Conservation (phyloP, 2,888 invertebrate genomes). For the Petrolisthes manimaculis region DNA sequence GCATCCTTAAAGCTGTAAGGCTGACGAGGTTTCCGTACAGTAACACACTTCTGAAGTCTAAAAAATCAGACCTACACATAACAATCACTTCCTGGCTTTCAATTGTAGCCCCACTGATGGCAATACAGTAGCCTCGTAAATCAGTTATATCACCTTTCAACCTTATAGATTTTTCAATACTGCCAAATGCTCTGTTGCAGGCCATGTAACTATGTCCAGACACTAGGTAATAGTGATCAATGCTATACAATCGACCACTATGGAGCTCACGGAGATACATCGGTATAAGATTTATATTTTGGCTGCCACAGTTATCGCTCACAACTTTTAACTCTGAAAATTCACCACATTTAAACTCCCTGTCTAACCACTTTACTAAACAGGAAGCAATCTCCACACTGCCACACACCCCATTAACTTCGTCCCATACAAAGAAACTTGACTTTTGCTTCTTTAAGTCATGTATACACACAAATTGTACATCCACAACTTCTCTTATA, state of each 20-base stretch:
- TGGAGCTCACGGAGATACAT: conserved; percentile 1
- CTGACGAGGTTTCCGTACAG: background rate
- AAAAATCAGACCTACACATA: conserved; percentile 3
- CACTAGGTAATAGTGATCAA: conserved; percentile 13
- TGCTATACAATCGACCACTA: background rate
- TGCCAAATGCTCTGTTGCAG: conserved; percentile 8
- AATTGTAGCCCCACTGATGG: background rate
- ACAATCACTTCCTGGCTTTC: background rate
- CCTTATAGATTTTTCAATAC: conserved; percentile 16
- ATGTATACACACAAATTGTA: background rate
- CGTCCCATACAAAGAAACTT: conserved; percentile 7
- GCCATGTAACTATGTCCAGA: conserved; percentile 8
- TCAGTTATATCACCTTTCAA: background rate
- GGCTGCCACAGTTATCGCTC: conserved; percentile 9
- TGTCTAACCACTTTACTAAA: conserved; percentile 1
- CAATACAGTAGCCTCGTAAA: background rate
- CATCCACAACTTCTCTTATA: conserved; percentile 15
- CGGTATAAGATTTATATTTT: background rate
- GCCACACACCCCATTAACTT: background rate
- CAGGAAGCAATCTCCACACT: conserved; percentile 3
- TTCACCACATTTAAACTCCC: background rate
- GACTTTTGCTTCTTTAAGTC: background rate
- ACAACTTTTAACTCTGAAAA: background rate
- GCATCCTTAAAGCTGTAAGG: conserved; percentile 21
- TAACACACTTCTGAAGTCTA: background rate